Evolutionary conservation across 2,888 invertebrate species (phyloP).

Genomic region (Hesperia comma): DNA sequence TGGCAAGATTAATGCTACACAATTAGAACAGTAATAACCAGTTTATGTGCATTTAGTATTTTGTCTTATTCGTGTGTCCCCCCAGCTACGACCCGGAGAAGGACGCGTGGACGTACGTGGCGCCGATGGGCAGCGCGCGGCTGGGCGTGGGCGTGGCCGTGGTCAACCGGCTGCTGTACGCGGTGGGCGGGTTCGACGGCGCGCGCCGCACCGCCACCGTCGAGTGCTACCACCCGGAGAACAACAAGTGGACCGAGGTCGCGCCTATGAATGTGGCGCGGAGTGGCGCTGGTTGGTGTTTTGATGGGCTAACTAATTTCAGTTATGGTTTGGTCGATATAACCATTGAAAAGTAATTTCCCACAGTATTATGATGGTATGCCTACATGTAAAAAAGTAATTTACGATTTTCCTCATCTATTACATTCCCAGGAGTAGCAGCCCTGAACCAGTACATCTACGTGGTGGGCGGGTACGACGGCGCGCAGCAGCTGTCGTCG

Average conservation of each 20-base stretch:
- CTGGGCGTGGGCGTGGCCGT: slow-evolving; percentile 92
- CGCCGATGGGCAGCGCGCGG: slow-evolving; percentile 89
- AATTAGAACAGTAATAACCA: too few species aligned
- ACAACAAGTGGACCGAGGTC: slow-evolving; percentile 93
- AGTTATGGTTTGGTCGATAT: too few species aligned
- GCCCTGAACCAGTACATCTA: slow-evolving; percentile 94
- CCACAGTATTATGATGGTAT: too few species aligned
- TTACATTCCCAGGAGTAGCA: slow-evolving; percentile 86
- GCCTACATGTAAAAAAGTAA: too few species aligned
- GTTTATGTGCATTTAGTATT: too few species aligned
- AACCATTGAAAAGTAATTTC: too few species aligned
- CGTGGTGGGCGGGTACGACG: slow-evolving; percentile 98
- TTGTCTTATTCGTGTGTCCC: neutral
- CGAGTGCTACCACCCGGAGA: slow-evolving; percentile 97
- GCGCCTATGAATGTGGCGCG: slow-evolving; percentile 90
- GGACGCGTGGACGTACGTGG: slow-evolving; percentile 91
- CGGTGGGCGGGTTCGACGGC: slow-evolving; percentile 96
- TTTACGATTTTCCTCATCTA: too few species aligned
- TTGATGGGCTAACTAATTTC: too few species aligned
- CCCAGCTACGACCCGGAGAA: slow-evolving; percentile 93
- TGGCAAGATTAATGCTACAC: too few species aligned
- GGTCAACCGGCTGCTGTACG: slow-evolving; percentile 90
- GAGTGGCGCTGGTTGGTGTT: slow-evolving; percentile 96
- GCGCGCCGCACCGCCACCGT: slow-evolving; percentile 89
- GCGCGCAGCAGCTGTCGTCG: slow-evolving; percentile 89